Evolutionary conservation across 2,797 vertebrate genomes (phyloP).

Genomic region (Loriculus beryllinus): DNA sequence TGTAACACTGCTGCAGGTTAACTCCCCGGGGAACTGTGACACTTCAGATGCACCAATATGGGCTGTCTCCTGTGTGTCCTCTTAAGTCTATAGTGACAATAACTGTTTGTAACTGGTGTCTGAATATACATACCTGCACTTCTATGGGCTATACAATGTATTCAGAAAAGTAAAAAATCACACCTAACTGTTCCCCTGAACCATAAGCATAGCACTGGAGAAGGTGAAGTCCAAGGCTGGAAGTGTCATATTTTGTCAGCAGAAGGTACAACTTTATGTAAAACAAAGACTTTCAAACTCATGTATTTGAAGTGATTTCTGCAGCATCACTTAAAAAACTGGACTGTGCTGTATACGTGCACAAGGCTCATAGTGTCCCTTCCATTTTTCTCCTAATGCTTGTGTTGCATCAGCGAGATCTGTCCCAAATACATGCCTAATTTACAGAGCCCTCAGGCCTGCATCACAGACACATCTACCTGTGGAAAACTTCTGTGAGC

Average conservation of each 20-base stretch:
- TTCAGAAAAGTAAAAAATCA: background rate
- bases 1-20: background rate
- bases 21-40: background rate
- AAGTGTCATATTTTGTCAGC: background rate
- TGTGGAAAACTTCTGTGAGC: background rate
- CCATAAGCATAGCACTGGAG: background rate
- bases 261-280: background rate
- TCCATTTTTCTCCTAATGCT: background rate
- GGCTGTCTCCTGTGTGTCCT: background rate
- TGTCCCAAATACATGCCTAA: background rate
- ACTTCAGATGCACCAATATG: background rate
- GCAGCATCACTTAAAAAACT: background rate
- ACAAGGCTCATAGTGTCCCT: background rate
- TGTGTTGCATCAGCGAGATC: background rate
- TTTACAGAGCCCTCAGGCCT: background rate
- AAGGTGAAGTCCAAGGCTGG: background rate
- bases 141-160: background rate
- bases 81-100: background rate
- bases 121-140: background rate
- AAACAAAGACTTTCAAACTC: background rate
- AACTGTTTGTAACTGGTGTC: background rate
- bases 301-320: background rate
- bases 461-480: background rate
- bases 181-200: background rate
- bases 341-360: background rate